Conservation (phyloP, 2,113 vertebrate species). For the Chiloscyllium plagiosum region DNA sequence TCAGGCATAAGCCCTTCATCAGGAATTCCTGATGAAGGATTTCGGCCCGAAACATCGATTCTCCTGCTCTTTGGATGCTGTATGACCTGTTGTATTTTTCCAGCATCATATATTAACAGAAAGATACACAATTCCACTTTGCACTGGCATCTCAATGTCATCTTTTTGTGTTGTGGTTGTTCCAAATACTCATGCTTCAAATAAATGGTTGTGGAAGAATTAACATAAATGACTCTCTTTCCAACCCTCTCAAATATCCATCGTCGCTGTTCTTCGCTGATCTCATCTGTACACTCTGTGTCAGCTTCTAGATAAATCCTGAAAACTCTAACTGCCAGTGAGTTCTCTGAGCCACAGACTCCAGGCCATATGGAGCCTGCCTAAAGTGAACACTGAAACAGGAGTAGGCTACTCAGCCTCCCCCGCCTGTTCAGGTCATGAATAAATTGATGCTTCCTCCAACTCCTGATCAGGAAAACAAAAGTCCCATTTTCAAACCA, state of each 20-base stretch:
- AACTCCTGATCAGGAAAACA: not conserved
- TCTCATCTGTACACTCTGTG: not conserved
- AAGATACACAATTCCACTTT: not conserved
- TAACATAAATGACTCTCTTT: not conserved
- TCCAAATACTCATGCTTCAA: not conserved
- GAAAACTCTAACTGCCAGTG: not conserved
- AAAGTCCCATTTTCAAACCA: not conserved
- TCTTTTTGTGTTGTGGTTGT: not conserved
- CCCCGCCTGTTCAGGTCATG: not conserved
- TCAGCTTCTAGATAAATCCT: not conserved
- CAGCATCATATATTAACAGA: not conserved
- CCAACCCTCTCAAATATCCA: not conserved
- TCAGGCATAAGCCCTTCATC: no score
- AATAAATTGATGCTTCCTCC: not conserved
- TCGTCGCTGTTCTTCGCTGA: not conserved
- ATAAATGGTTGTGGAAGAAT: not conserved
- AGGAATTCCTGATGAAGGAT: no score
- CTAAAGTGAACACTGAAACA: not conserved
- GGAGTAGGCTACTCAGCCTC: not conserved
- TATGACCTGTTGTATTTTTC: no score
- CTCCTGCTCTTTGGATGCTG: no score
- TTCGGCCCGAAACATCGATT: no score
- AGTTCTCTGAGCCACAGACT: not conserved
- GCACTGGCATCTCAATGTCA: not conserved
- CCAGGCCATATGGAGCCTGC: not conserved